Conservation (phyloP, 1,140 invertebrate genomes). For the Zaprionus africanus region DNA sequence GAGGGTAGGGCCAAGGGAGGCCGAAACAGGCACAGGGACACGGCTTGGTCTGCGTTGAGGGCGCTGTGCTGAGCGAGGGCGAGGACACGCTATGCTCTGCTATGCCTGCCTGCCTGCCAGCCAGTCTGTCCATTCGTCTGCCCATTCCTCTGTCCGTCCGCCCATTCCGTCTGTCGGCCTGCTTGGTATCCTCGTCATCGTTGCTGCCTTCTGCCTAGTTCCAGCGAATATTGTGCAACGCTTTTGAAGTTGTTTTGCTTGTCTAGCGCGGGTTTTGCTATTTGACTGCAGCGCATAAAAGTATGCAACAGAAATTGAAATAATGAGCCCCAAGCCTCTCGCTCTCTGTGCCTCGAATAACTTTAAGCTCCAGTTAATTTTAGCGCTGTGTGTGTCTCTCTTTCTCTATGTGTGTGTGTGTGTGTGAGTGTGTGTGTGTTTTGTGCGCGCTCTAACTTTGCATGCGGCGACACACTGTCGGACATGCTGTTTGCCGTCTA, state of each 20-base stretch:
- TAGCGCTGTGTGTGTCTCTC: background rate
- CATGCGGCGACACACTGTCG: slow-evolving; percentile 43
- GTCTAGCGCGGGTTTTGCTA: slow-evolving; percentile 27
- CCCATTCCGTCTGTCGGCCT: background rate
- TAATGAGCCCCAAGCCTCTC: slow-evolving; percentile 26
- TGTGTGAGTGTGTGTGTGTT: background rate
- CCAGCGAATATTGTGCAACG: slow-evolving; percentile 48
- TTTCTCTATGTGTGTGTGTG: background rate
- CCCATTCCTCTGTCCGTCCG: background rate
- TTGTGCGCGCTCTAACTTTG: background rate
- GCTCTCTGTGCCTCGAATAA: slow-evolving; percentile 11
- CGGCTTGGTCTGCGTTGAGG: slow-evolving; percentile 33
- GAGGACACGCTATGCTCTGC: slow-evolving; percentile 4
- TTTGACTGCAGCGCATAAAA: slow-evolving; percentile 27
- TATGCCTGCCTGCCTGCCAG: background rate
- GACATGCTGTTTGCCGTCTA: background rate
- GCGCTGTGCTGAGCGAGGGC: slow-evolving; percentile 31
- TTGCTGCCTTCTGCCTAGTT: slow-evolving; percentile 17
- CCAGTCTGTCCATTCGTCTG: background rate
- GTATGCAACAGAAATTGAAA: slow-evolving; percentile 39
- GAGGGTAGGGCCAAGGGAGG: background rate
- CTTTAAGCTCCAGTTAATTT: slow-evolving; percentile 35
- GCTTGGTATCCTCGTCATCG: background rate
- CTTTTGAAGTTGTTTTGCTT: slow-evolving; percentile 48
- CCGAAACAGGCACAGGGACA: background rate